Evolutionary conservation across 2,888 invertebrate species (phyloP).

Genomic region (Ellobium chinense): DNA sequence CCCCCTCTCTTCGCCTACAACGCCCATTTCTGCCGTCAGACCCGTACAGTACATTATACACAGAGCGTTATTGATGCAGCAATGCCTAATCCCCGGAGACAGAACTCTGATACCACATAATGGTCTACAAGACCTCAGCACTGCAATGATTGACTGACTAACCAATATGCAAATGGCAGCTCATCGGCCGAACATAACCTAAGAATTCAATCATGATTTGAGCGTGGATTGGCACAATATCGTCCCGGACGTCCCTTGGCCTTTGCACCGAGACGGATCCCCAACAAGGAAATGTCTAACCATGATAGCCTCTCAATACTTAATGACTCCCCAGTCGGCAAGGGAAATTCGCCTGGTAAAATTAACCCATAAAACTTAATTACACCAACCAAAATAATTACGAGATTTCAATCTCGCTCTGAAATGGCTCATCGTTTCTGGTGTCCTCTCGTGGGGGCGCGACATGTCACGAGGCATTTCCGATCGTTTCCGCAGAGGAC

Average conservation of each 20-base stretch:
- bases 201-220: slow-evolving; percentile 45
- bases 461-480: slow-evolving; percentile 34
- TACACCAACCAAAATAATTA: slow-evolving; percentile 55
- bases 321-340: slow-evolving; percentile 43
- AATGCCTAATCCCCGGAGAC: neutral
- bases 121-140: neutral
- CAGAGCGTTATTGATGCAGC: too few species aligned
- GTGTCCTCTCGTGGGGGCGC: slow-evolving; percentile 37
- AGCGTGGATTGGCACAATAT: slow-evolving; percentile 33
- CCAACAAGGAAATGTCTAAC: slow-evolving; percentile 23
- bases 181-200: slow-evolving; percentile 34
- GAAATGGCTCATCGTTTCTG: slow-evolving; percentile 46
- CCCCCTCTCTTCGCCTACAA: too few species aligned
- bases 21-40: too few species aligned
- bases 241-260: slow-evolving; percentile 31
- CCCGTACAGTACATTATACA: too few species aligned
- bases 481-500: neutral
- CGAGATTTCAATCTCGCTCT: slow-evolving; percentile 56
- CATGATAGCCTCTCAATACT: slow-evolving; percentile 42
- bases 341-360: slow-evolving; percentile 48
- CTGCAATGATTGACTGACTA: slow-evolving; percentile 17
- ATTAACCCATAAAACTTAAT: slow-evolving; percentile 59
- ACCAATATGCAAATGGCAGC: slow-evolving; percentile 42
- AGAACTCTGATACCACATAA: neutral
- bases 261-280: slow-evolving; percentile 19